Conservation (phyloP, 2,797 vertebrate species). For the Rhyacichthys aspro region DNA sequence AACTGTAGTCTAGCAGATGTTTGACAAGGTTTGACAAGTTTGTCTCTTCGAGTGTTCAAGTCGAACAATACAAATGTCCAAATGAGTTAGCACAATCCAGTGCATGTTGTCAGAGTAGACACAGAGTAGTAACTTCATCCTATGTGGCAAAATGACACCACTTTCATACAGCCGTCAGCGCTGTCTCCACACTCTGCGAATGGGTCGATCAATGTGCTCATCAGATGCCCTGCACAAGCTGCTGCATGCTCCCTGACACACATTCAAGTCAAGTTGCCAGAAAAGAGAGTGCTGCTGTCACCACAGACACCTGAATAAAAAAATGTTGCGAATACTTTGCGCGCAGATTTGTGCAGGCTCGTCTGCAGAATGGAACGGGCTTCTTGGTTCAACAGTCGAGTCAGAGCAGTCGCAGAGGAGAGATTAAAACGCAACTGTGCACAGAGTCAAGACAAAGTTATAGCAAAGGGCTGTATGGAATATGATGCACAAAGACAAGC, state of each 20-base stretch:
- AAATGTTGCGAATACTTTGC: conserved; percentile 66
- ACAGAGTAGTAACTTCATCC: conserved; percentile 39
- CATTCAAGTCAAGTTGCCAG: conserved; percentile 55
- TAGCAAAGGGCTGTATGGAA: neutral
- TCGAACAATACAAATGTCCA: conserved; percentile 55
- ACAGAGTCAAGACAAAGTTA: conserved; percentile 2
- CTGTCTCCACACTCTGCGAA: conserved; percentile 65
- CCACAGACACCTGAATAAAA: conserved; percentile 68
- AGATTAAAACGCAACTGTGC: neutral
- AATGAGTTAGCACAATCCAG: conserved; percentile 53
- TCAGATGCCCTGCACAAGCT: conserved; percentile 71
- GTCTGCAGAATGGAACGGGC: conserved; percentile 35
- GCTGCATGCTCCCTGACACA: conserved; percentile 69
- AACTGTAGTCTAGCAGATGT: conserved; percentile 51
- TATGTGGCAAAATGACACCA: conserved; percentile 53
- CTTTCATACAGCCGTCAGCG: conserved; percentile 62
- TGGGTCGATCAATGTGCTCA: conserved; percentile 60
- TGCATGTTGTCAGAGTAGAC: conserved; percentile 26
- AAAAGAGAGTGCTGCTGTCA: conserved; percentile 60
- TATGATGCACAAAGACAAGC: too few relatives aligned
- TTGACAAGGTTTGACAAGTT: conserved; percentile 58
- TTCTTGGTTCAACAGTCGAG: conserved; percentile 59
- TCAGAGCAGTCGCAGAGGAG: conserved; percentile 46
- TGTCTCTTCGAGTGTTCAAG: conserved; percentile 35
- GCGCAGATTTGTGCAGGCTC: conserved; percentile 65